phyloP scores from a whole-genome alignment of 2,113 vertebrate genomes.

The Alligator sinensis region DNA sequence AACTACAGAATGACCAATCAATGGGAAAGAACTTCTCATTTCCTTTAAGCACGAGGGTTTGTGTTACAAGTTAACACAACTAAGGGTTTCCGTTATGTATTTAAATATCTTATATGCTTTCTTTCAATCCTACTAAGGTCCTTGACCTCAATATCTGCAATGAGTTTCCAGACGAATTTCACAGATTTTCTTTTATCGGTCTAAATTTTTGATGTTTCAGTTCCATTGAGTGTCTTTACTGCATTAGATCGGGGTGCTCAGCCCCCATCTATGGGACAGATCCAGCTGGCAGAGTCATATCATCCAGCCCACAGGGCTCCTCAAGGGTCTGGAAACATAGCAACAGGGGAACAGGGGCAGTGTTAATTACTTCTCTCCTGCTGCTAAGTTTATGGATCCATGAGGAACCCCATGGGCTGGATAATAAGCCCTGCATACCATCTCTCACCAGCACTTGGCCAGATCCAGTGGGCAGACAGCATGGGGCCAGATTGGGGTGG shows the following conservation, averaged over 20 bases:
- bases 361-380: no score
- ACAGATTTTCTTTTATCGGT: neutral
- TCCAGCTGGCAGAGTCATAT: no score
- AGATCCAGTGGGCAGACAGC: no score
- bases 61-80: neutral
- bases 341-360: no score
- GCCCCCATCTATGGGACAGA: no score
- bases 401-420: no score
- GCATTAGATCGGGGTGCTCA: neutral
- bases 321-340: no score
- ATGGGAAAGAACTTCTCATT: neutral
- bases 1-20: neutral
- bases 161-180: neutral
- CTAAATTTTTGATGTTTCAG: neutral
- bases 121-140: neutral
- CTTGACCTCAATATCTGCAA: neutral
- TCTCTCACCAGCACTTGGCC: no score
- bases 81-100: neutral
- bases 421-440: no score
- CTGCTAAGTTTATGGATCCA: no score
- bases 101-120: neutral
- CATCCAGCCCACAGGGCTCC: no score
- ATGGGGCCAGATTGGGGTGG: no score
- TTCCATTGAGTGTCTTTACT: neutral
- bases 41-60: neutral